Base-by-base conservation (phyloP, 2,113 vertebrate genomes). In the Pandion haliaetus region DNA sequence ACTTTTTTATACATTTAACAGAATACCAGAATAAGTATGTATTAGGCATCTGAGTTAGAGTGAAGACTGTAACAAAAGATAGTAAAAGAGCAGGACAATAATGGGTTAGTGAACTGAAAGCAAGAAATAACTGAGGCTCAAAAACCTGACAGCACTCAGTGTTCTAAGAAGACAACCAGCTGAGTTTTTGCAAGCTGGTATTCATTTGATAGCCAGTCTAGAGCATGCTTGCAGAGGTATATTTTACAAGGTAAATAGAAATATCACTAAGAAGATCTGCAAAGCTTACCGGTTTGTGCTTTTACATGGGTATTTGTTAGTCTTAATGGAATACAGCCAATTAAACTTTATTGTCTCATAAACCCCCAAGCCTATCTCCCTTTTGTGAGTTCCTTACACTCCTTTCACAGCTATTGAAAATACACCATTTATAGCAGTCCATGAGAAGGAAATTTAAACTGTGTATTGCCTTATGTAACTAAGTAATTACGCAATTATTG, bases 311-410 rank as follows among this genome's bases (percentile, higher is more conserved):
- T 66, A 71, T 89, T 91, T 93, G 44, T 71, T 72, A 81, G 73
- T 69, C 58, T 81, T 66, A 90, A 76, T 44, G 29, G 61, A 92
- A 95, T 65, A 61, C 10, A 92, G 44, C 3, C 70, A 72, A 61
- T 84, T 94, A 87, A 84, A 81, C 15, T 90, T 91, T 78, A 87
- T 79, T 76, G 29, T 85, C 47, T 79, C 44, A 38, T 89, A 93
- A 94, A 87, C n/a, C 18, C 90, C 14, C 66, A 67, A 67, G 61
- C 2, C 20, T 73, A 49, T 77, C 10, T 55, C 13, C 26, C 6
- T 91, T 94, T 82, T 79, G 67, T 71, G 40, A 82, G n/a, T 87
- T 84, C 38, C 38, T 81, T 54, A 42, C 38, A 63, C 16, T 71
- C 10, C 23, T 90, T 92, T 82, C 58, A 76, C 29, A 87, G 17